A percentile compares a stretch with the other conserved stretches of the same genome.
phyloP scores from a whole-genome alignment of 2,797 vertebrate species.

The Cyclura pinguis region DNA sequence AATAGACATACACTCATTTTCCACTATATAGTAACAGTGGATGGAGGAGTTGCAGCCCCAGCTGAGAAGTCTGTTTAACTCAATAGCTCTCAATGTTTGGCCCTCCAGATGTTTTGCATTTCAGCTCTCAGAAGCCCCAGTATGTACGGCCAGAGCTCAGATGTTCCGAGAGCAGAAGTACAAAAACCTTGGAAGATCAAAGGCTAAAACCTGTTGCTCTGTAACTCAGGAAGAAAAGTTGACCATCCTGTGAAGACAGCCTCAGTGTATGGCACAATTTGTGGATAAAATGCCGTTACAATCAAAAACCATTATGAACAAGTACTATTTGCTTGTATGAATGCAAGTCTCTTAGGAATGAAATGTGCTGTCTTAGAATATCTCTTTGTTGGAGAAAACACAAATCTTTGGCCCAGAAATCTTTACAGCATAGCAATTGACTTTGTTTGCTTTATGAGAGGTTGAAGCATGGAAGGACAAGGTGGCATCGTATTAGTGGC shows the following conservation, averaged over 20 bases:
- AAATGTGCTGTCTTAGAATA: not conserved
- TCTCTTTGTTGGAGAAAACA: not conserved
- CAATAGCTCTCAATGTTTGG: not conserved
- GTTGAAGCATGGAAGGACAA: slow-evolving; percentile 9
- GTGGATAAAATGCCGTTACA: not conserved
- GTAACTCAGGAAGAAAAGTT: not conserved
- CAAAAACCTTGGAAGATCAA: not conserved
- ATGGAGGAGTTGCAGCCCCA: not conserved
- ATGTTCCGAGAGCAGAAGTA: no score
- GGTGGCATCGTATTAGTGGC: not conserved
- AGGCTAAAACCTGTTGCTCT: not conserved
- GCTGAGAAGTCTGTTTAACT: not conserved
- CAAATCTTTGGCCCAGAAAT: not conserved
- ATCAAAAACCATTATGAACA: not conserved
- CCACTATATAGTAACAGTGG: not conserved
- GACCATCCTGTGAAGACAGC: not conserved
- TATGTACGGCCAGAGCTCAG: no score
- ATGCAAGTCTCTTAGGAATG: not conserved
- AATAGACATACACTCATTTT: not conserved
- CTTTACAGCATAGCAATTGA: not conserved
- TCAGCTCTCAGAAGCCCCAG: no score
- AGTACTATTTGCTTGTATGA: not conserved
- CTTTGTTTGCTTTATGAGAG: not conserved
- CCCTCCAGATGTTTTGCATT: no score
- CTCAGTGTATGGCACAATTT: not conserved